Evolutionary conservation across 1,140 invertebrate species (phyloP), one percentile per base, ranked within the genome.

Genomic region (Cydia fagiglandana): DNA sequence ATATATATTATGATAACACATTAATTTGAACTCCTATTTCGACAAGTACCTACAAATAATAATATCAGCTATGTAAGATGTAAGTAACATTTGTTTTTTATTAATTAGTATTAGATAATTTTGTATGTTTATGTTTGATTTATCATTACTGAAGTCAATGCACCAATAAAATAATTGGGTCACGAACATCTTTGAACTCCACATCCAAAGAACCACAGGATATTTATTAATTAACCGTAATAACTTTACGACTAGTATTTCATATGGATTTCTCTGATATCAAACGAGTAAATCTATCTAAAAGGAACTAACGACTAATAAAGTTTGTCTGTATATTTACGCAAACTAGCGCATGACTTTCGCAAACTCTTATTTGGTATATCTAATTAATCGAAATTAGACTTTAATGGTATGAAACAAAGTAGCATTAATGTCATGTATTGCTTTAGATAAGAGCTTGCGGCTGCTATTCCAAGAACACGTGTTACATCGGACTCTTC

Each of bases 181-280:
- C 66, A 41, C 30, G 15, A 30, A 15, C 15, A 70, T 38, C 30
- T 70, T 70, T 41, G 17, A 61, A 70, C 66, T 45, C 56, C 56
- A 24, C 56, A 24, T 61, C 9, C 38, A 41, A 70, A 61, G 56
- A 24, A 45, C 66, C 66, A 70, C 38, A 70, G n/a, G 34, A 70
- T 70, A 70, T 70, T 70, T 41, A 70, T 7, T 38, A 70, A 41
- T 70, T 9, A 70, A 17, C 38, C 28, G 64, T 68, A 38, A 68
- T 38, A 38, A 12, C 9, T 61, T 61, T 61, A 61, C 56, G 56
- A 61, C 17, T 53, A n/a, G n/a, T n/a, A 70, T 41, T 70, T 70
- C 10, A n/a, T 10, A 70, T 20, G 6, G 13, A 70, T 70, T 68
- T 68, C 12, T 70, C n/a, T 70, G 66, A 70, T 70, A 70, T 70